Evolutionary conservation across 1,140 invertebrate genomes (phyloP), one percentile per base, ranked within the genome.

Genomic region (Zaprionus lachaisei): DNA sequence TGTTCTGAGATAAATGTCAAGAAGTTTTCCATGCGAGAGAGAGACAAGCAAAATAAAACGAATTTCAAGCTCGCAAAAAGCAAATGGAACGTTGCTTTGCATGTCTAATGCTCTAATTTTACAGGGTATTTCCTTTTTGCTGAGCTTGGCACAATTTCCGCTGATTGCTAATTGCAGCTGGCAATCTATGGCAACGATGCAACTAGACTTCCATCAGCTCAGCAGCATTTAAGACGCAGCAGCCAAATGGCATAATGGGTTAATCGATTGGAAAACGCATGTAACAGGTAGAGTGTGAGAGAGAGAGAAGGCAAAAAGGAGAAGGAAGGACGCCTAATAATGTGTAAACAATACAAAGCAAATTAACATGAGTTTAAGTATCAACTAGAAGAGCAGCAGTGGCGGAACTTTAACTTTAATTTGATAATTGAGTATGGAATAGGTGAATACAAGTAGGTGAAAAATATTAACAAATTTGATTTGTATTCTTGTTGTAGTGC

Each of bases 1-100:
- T 47, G 41, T 47, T 47, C 41, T 20, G 41, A n/a, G 41, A 47
- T 47, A 47, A 47, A 47, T 47, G 41, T 47, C 41, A 47, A 47
- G 41, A 47, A 47, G 41, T 47, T 47, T 47, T 47, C 41, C 41
- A 17, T 17, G 41, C 41, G n/a, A 47, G n/a, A 9, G 41, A 47
- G 41, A 47, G 41, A 47, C 41, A 47, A 47, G 41, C 41, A 9
- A 47, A 47, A 47, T 47, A 47, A 47, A 47, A 47, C n/a, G n/a
- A 17, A 9, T 47, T 47, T 47, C n/a, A 7, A 6, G 3, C 7
- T 17, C 2, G 7, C 41, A 47, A 47, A 47, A 47, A 47, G n/a
- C 41, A 47, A 47, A 47, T 47, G 41, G n/a, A 17, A 47, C n/a
- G 2, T 17, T 47, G 41, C 41, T 47, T 47, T 47, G n/a, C 41